These are phyloP conservation scores for Atlantisia rogersi DNA, from an alignment of 2,113 vertebrate species.

Conservation along the genomic window DNA sequence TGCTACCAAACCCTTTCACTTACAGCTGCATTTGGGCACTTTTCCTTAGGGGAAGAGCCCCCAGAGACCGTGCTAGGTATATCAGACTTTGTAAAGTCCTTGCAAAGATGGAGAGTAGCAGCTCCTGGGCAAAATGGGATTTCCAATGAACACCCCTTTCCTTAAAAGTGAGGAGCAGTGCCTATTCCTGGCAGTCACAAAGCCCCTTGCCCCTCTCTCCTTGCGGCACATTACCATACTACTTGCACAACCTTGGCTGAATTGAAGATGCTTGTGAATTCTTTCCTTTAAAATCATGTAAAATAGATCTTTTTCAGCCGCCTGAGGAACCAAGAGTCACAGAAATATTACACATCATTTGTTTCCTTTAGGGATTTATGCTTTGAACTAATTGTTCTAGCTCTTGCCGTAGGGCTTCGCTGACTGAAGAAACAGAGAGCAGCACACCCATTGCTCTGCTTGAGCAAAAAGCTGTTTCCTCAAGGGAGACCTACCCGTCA, in stretches of 20 bases:
- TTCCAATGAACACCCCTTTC: not conserved
- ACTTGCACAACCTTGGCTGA: not conserved
- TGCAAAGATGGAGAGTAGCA: not conserved
- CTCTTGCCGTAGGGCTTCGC: not conserved
- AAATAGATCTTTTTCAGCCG: accelerated
- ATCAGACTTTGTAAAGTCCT: not conserved
- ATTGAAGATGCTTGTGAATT: not conserved
- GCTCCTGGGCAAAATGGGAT: not conserved
- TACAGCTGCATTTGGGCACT: not conserved
- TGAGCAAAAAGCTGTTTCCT: not conserved
- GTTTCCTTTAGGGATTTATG: not conserved
- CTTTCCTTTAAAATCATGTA: not conserved
- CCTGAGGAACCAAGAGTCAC: not conserved
- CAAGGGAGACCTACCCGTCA: not conserved
- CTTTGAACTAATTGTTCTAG: not conserved
- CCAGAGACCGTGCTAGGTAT: not conserved
- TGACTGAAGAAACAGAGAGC: not conserved
- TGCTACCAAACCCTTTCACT: not conserved
- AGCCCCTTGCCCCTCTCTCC: not conserved
- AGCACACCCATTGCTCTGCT: not conserved
- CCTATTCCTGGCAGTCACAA: not conserved
- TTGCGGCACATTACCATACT: not conserved
- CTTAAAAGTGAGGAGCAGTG: not conserved
- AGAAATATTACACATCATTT: not conserved
- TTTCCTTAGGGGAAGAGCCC: not conserved